Evolutionary conservation across 2,113 vertebrate species (phyloP).

Genomic region (Bubo blakistoni): DNA sequence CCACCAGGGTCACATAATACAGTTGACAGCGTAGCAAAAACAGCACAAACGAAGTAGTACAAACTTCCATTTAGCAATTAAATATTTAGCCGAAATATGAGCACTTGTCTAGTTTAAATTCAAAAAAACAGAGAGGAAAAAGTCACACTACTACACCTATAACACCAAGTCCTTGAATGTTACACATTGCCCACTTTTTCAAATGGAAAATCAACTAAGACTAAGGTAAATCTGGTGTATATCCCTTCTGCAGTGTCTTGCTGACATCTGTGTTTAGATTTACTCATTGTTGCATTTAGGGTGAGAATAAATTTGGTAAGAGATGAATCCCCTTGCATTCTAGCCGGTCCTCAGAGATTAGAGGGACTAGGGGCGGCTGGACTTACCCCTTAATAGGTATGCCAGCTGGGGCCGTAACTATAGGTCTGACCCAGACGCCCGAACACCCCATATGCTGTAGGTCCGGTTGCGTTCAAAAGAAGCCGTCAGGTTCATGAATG

Average conservation of each 20-base stretch:
- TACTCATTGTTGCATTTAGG: neutral
- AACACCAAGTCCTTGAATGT: neutral
- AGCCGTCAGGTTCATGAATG: too few relatives aligned
- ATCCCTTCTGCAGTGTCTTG: neutral
- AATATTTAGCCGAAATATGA: neutral
- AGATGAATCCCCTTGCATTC: too few relatives aligned
- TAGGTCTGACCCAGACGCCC: too few relatives aligned
- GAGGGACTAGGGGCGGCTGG: too few relatives aligned
- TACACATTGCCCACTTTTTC: neutral
- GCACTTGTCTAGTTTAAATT: neutral
- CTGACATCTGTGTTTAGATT: neutral
- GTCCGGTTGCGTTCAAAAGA: too few relatives aligned
- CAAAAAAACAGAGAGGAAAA: neutral
- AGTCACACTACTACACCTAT: neutral
- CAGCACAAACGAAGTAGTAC: neutral
- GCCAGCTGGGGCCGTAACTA: too few relatives aligned
- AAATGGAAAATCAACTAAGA: neutral
- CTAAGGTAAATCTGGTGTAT: neutral
- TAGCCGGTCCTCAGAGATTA: too few relatives aligned
- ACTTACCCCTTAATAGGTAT: too few relatives aligned
- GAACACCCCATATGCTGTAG: too few relatives aligned
- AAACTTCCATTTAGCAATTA: neutral
- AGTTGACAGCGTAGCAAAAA: constrained; percentile 29
- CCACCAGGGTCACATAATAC: constrained; percentile 35
- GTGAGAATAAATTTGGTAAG: too few relatives aligned